Conservation (phyloP, 2,113 vertebrate species). For the Rhombomys opimus region DNA sequence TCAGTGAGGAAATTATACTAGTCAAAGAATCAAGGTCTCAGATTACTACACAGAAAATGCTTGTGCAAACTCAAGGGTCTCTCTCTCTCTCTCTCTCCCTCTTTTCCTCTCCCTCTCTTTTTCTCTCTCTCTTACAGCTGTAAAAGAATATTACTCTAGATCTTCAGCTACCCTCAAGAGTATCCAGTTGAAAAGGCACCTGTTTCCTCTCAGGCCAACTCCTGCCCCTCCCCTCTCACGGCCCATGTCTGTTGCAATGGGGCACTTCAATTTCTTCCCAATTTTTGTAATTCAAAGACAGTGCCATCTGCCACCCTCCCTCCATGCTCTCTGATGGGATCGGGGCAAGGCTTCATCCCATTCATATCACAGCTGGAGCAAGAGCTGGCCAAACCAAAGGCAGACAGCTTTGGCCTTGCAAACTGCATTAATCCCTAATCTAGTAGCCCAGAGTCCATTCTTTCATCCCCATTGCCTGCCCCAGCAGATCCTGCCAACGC, state of each 20-base stretch:
- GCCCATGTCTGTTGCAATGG: not conserved
- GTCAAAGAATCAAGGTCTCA: not conserved
- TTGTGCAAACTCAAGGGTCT: not conserved
- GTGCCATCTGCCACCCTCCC: constrained; percentile 63
- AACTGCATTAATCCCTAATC: not conserved
- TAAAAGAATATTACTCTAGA: too few relatives aligned
- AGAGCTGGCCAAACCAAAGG: not conserved
- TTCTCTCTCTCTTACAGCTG: not conserved
- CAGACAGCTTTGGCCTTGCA: constrained; percentile 17
- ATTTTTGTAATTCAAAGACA: constrained; percentile 61
- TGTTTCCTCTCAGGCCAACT: not conserved
- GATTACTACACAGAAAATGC: not conserved
- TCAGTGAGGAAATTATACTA: not conserved
- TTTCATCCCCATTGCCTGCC: not conserved
- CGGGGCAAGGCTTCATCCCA: not conserved
- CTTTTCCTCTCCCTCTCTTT: not conserved
- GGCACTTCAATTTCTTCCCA: constrained; percentile 40
- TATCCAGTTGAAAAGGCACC: not conserved
- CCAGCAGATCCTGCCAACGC: not conserved
- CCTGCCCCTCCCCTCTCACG: not conserved
- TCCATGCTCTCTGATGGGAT: not conserved
- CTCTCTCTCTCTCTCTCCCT: too few relatives aligned
- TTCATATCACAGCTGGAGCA: not conserved
- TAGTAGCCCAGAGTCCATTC: not conserved
- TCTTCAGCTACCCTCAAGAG: not conserved